These are phyloP conservation scores for Catharus ustulatus DNA, from an alignment of 2,797 vertebrate species.

Conservation along the genomic window DNA sequence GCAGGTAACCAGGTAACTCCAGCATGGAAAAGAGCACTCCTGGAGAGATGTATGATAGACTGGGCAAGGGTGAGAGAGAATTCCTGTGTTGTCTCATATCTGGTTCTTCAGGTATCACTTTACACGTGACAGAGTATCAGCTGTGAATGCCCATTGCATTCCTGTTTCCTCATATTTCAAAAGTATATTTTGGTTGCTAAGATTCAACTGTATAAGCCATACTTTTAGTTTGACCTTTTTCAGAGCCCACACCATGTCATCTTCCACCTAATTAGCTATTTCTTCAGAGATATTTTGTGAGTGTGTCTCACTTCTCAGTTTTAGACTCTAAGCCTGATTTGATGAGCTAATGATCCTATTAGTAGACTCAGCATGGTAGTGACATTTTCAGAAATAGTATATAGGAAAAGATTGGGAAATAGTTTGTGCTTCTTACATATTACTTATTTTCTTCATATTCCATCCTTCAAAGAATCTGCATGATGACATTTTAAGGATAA, in stretches of 20 bases:
- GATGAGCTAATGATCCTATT: slow-evolving; percentile 72
- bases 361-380: slow-evolving; percentile 66
- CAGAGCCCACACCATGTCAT: slow-evolving; percentile 44
- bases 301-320: slow-evolving; percentile 36
- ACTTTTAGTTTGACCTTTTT: slow-evolving; percentile 60
- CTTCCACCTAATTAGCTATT: slow-evolving; percentile 63
- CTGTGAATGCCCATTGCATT: neutral
- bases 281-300: slow-evolving; percentile 55
- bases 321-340: slow-evolving; percentile 60
- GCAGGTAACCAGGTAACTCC: neutral
- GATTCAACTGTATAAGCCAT: slow-evolving; percentile 16
- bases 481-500: slow-evolving; percentile 57
- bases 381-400: slow-evolving; percentile 67
- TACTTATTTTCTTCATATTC: slow-evolving; percentile 18
- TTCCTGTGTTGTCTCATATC: neutral
- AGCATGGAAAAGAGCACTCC: neutral
- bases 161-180: neutral
- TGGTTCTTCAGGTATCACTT: neutral
- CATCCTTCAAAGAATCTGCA: slow-evolving; percentile 22
- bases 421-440: slow-evolving; percentile 17
- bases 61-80: neutral
- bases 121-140: neutral
- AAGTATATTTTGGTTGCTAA: slow-evolving; percentile 22
- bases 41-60: neutral
- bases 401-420: slow-evolving; percentile 29